Evolutionary conservation across 2,113 vertebrate genomes (phyloP).

Genomic region (Xiphophorus maculatus): DNA sequence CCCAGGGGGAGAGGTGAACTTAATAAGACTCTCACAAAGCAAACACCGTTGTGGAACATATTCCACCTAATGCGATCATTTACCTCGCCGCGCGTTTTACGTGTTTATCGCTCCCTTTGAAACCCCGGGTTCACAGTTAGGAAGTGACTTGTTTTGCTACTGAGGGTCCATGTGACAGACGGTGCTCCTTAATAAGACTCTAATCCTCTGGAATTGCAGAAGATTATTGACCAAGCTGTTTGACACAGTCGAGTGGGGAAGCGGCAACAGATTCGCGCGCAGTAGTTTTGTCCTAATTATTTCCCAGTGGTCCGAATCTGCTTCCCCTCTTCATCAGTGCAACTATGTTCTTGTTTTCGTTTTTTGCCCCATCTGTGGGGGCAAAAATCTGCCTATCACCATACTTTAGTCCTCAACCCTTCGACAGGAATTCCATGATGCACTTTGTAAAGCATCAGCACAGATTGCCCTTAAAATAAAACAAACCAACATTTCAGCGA

Average conservation of each 20-base stretch:
- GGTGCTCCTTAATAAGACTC: constrained; percentile 74
- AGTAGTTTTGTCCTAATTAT: constrained; percentile 69
- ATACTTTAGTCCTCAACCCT: constrained; percentile 17
- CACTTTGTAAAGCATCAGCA: not conserved
- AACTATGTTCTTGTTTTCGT: not conserved
- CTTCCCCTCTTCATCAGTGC: constrained; percentile 42
- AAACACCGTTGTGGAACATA: not conserved
- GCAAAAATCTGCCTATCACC: constrained; percentile 24
- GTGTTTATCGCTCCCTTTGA: constrained; percentile 20
- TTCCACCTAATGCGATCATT: constrained; percentile 16
- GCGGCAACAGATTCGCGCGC: constrained; percentile 55
- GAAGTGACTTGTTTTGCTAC: constrained; percentile 49
- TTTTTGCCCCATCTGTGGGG: constrained; percentile 2
- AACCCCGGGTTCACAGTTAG: constrained; percentile 34
- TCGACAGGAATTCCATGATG: not conserved
- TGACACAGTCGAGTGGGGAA: constrained; percentile 75
- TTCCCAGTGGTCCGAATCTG: constrained; percentile 53
- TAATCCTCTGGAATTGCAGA: constrained; percentile 80
- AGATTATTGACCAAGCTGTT: constrained; percentile 81
- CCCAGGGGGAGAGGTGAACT: not conserved
- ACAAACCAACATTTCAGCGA: not conserved
- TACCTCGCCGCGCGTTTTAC: not conserved
- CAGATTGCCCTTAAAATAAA: too few relatives aligned
- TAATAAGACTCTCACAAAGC: constrained; percentile 7
- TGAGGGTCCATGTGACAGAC: constrained; percentile 72